Percentiles rank a stretch among this genome's conserved stretches.
phyloP scores from a whole-genome alignment of 2,797 vertebrate genomes.

The Phoxinus dragarum region DNA sequence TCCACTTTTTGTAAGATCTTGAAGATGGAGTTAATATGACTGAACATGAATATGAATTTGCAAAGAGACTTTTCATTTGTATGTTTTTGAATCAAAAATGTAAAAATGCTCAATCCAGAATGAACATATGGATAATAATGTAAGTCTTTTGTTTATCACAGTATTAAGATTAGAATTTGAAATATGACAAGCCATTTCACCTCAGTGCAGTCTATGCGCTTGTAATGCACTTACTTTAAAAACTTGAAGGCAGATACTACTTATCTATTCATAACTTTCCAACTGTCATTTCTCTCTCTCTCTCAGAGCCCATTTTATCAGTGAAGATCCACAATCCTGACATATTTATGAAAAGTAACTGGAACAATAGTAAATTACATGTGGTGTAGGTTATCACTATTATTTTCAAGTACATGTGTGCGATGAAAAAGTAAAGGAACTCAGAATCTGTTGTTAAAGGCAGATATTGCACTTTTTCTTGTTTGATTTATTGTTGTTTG shows the following conservation, averaged over 20 bases:
- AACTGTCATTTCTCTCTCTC: neutral
- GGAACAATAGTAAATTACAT: neutral
- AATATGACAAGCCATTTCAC: slow-evolving; percentile 8
- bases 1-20: slow-evolving; percentile 4
- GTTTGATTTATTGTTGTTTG: slow-evolving; percentile 9
- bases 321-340: slow-evolving; percentile 4
- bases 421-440: neutral
- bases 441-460: neutral
- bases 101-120: neutral
- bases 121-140: slow-evolving; percentile 1
- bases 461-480: slow-evolving; percentile 4
- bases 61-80: neutral
- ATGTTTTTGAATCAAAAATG: slow-evolving; percentile 4
- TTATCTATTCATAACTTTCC: neutral
- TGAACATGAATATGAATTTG: neutral
- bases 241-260: neutral
- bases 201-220: slow-evolving; percentile 29
- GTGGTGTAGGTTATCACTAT: slow-evolving; percentile 4
- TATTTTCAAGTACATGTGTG: slow-evolving; percentile 4
- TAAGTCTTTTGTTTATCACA: neutral
- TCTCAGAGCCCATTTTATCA: neutral
- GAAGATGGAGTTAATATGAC: neutral
- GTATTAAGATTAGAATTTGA: slow-evolving; percentile 15
- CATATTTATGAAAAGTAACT: slow-evolving; percentile 10
- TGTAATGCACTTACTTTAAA: slow-evolving; percentile 33